A percentile compares a stretch with the other conserved stretches of the same genome.
These are phyloP conservation scores for Melanotaenia pygmaea DNA, from an alignment of 2,797 vertebrate genomes.

Conservation along the genomic window DNA sequence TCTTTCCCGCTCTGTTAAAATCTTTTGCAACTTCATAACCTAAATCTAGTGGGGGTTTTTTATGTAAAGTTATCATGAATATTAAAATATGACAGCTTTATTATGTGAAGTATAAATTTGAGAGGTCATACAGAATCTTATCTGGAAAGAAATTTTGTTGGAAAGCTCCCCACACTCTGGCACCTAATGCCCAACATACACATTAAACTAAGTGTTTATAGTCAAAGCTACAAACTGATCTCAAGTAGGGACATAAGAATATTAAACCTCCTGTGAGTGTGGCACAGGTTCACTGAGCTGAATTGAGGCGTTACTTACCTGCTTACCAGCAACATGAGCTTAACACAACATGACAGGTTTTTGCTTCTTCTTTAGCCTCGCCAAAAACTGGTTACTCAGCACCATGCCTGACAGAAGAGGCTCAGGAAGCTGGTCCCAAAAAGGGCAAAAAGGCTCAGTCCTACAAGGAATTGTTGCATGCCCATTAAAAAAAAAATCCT, in stretches of 20 bases:
- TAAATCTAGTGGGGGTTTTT: too few relatives aligned
- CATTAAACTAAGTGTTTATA: conserved; percentile 30
- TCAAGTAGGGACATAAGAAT: conserved; percentile 37
- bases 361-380: conserved; percentile 82
- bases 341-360: conserved; percentile 85
- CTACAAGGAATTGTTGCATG: conserved; percentile 40
- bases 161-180: neutral
- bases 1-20: too few relatives aligned
- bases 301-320: conserved; percentile 71
- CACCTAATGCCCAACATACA: conserved; percentile 14
- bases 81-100: too few relatives aligned
- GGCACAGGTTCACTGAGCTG: conserved; percentile 56
- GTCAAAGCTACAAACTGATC: conserved; percentile 56
- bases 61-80: too few relatives aligned
- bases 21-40: too few relatives aligned
- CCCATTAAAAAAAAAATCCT: neutral
- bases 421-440: conserved; percentile 65
- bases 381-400: conserved; percentile 83
- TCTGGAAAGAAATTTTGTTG: too few relatives aligned
- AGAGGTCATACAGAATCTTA: too few relatives aligned
- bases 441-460: conserved; percentile 74
- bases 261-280: conserved; percentile 46
- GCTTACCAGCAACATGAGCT: conserved; percentile 71
- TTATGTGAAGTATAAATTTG: too few relatives aligned
- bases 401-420: conserved; percentile 75